A percentile compares a stretch with the other conserved stretches of the same genome.
These are phyloP conservation scores for Papilio glaucus DNA, from an alignment of 1,140 invertebrate species.

Conservation along the genomic window DNA sequence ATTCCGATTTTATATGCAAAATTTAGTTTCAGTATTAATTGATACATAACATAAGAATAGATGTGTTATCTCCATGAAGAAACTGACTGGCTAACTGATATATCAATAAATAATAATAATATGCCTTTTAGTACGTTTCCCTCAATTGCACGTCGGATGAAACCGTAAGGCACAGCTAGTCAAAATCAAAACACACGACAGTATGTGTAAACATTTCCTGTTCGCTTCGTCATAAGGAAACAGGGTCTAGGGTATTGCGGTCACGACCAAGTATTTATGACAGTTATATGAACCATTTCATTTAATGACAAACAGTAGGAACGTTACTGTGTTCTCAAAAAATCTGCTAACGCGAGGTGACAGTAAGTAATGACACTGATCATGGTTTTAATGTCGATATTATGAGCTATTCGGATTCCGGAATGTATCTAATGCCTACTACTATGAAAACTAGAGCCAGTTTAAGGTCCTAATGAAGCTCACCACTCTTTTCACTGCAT, in stretches of 20 bases:
- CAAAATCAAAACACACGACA: neutral
- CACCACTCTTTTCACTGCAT: too few relatives aligned
- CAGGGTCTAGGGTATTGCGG: conserved; percentile 6
- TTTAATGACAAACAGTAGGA: conserved; percentile 12
- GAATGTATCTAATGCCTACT: neutral
- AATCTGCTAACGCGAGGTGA: conserved; percentile 16
- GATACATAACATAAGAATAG: too few relatives aligned
- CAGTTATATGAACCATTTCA: conserved; percentile 20
- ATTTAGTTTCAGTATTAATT: too few relatives aligned
- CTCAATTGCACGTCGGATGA: too few relatives aligned
- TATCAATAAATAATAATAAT: too few relatives aligned
- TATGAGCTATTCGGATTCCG: neutral
- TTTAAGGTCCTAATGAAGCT: too few relatives aligned
- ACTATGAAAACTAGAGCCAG: neutral
- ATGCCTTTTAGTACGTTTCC: too few relatives aligned
- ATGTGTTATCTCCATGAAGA: too few relatives aligned
- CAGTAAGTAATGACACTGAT: conserved; percentile 24
- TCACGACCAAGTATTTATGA: conserved; percentile 8
- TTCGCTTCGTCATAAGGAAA: conserved; percentile 3
- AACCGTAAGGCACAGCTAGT: too few relatives aligned
- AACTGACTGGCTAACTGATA: too few relatives aligned
- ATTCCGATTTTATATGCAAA: too few relatives aligned
- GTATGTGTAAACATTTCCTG: conserved; percentile 8
- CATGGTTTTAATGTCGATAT: neutral
- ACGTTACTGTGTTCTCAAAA: neutral